A percentile compares a stretch with the other conserved stretches of the same genome.
phyloP scores from a whole-genome alignment of 1,140 invertebrate genomes.

The Ectropis grisescens region DNA sequence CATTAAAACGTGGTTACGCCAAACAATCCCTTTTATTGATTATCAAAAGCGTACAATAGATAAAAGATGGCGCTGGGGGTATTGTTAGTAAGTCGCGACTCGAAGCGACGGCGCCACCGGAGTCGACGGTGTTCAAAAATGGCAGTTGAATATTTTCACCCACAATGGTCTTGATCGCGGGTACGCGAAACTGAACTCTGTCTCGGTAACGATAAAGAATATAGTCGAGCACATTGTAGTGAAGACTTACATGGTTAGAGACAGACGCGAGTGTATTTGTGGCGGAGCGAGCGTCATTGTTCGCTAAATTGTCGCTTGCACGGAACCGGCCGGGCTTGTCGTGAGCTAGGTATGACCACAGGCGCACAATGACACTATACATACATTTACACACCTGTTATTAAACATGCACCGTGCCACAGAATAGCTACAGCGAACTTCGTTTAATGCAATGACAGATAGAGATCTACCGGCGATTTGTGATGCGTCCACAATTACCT shows the following conservation, averaged over 20 bases:
- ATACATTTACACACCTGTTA: slow-evolving; percentile 67
- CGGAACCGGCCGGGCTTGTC: slow-evolving; percentile 60
- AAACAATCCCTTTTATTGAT: too few relatives aligned
- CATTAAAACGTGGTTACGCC: too few relatives aligned
- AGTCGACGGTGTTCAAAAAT: slow-evolving; percentile 61
- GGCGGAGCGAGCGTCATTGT: slow-evolving; percentile 63
- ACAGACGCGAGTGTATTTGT: slow-evolving; percentile 46
- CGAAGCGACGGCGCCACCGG: slow-evolving; percentile 63
- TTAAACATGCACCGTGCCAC: slow-evolving; percentile 61
- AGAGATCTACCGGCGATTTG: slow-evolving; percentile 49
- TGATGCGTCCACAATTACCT: slow-evolving; percentile 51
- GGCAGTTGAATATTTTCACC: slow-evolving; percentile 66
- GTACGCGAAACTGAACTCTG: slow-evolving; percentile 22
- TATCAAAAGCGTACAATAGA: slow-evolving; percentile 60
- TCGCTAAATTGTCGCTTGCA: slow-evolving; percentile 66
- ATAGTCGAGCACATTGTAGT: slow-evolving; percentile 10
- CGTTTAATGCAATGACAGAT: slow-evolving; percentile 61
- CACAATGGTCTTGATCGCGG: slow-evolving; percentile 18
- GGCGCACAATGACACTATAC: slow-evolving; percentile 55
- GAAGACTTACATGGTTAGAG: slow-evolving; percentile 50
- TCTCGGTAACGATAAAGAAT: slow-evolving; percentile 8
- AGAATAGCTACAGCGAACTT: slow-evolving; percentile 40
- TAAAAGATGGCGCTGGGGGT: slow-evolving; percentile 58
- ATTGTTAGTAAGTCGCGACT: slow-evolving; percentile 45
- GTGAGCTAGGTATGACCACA: slow-evolving; percentile 56